These are phyloP conservation scores for Lindbergichthys nudifrons DNA, from an alignment of 2,797 vertebrate genomes.

Conservation along the genomic window DNA sequence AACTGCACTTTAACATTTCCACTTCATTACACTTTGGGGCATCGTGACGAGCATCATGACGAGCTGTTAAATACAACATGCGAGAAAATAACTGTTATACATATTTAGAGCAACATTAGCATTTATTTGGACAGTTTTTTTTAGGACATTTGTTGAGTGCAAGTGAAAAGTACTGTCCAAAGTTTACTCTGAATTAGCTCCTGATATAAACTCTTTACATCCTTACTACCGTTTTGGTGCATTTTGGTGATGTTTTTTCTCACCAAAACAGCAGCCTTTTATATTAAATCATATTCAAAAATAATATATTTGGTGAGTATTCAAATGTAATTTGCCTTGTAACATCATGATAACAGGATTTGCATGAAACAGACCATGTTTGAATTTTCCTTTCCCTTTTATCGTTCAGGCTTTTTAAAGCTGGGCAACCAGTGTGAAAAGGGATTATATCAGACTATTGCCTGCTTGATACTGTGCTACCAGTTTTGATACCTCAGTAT, in stretches of 20 bases:
- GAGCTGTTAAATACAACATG: not conserved
- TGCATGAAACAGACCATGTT: conserved; percentile 42
- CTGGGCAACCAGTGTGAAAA: conserved; percentile 53
- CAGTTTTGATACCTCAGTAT: conserved; percentile 53
- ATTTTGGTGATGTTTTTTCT: too few species aligned
- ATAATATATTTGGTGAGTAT: conserved; percentile 2
- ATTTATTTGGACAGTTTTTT: not conserved
- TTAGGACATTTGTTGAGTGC: not conserved
- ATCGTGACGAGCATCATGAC: not conserved
- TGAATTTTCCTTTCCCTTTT: conserved; percentile 40
- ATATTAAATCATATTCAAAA: not conserved
- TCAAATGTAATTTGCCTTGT: conserved; percentile 24
- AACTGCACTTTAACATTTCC: too few species aligned
- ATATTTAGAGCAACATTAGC: not conserved
- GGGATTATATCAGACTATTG: conserved; percentile 62
- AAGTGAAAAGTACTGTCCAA: not conserved
- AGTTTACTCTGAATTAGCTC: not conserved
- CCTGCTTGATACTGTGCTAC: conserved; percentile 52
- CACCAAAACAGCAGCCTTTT: conserved; percentile 4
- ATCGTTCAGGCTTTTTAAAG: conserved; percentile 43
- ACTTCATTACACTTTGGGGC: not conserved
- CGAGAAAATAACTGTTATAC: not conserved
- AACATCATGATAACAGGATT: conserved; percentile 53
- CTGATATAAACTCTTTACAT: not conserved
- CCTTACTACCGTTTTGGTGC: not conserved